Conservation (phyloP, 2,797 vertebrate species). For the Champsocephalus esox region DNA sequence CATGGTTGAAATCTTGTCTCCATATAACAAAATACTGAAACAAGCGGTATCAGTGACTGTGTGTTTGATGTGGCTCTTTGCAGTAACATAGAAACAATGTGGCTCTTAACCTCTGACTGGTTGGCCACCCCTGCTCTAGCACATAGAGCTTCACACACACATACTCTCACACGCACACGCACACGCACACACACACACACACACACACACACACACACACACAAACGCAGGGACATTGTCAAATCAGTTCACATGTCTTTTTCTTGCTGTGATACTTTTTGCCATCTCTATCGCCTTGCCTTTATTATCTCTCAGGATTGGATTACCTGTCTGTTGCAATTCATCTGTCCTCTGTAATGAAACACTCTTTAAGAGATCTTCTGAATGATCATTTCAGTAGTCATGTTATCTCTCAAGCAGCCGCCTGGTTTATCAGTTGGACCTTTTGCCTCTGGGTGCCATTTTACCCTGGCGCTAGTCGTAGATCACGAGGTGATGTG, state of each 20-base stretch:
- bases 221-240: conserved; percentile 8
- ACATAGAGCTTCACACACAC: neutral
- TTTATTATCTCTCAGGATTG: conserved; percentile 56
- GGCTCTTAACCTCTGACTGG: too few species aligned
- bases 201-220: conserved; percentile 10
- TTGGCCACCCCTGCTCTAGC: conserved; percentile 11
- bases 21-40: too few species aligned
- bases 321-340: conserved; percentile 47
- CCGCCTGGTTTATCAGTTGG: conserved; percentile 34
- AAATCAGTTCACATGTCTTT: conserved; percentile 27
- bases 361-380: conserved; percentile 29
- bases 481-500: conserved; percentile 51
- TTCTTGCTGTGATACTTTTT: conserved; percentile 3
- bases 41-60: too few species aligned
- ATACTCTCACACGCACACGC: neutral
- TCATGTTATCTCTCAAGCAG: conserved; percentile 25
- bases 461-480: conserved; percentile 49
- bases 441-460: conserved; percentile 46
- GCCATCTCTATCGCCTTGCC: conserved; percentile 34
- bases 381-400: conserved; percentile 24
- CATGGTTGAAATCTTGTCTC: too few species aligned
- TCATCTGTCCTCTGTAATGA: conserved; percentile 37
- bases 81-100: too few species aligned
- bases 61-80: too few species aligned
- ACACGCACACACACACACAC: neutral